These are phyloP conservation scores for Lepidothrix coronata DNA, from an alignment of 2,113 vertebrate genomes.

Conservation along the genomic window DNA sequence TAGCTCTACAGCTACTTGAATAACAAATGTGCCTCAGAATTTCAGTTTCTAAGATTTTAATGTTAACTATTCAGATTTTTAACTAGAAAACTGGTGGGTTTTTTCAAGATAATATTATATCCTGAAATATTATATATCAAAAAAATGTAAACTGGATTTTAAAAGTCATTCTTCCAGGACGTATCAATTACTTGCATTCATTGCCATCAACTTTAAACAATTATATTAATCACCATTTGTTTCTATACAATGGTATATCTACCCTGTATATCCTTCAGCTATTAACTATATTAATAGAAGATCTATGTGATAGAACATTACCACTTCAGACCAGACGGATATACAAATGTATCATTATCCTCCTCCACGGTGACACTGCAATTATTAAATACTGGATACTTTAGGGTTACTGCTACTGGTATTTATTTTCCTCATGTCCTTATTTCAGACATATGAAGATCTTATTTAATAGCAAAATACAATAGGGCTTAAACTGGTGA, in stretches of 20 bases:
- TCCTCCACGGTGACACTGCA: background rate
- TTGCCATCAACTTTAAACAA: background rate
- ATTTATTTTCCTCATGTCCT: background rate
- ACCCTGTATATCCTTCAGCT: background rate
- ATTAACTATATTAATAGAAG: background rate
- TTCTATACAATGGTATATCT: background rate
- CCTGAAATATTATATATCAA: background rate
- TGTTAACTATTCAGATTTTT: background rate
- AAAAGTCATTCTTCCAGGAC: background rate
- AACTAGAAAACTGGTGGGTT: background rate
- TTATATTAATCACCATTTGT: background rate
- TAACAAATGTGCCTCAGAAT: background rate
- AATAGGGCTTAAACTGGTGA: background rate
- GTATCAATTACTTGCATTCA: background rate
- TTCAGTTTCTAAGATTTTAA: background rate
- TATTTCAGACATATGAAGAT: background rate
- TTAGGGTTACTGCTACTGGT: background rate
- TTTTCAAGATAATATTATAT: background rate
- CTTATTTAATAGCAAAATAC: background rate
- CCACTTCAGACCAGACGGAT: background rate
- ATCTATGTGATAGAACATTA: background rate
- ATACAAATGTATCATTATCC: background rate
- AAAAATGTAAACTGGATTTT: background rate
- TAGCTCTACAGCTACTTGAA: background rate
- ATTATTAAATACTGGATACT: background rate